These are phyloP conservation scores for Theristicus caerulescens DNA, from an alignment of 2,113 vertebrate species.

Conservation along the genomic window DNA sequence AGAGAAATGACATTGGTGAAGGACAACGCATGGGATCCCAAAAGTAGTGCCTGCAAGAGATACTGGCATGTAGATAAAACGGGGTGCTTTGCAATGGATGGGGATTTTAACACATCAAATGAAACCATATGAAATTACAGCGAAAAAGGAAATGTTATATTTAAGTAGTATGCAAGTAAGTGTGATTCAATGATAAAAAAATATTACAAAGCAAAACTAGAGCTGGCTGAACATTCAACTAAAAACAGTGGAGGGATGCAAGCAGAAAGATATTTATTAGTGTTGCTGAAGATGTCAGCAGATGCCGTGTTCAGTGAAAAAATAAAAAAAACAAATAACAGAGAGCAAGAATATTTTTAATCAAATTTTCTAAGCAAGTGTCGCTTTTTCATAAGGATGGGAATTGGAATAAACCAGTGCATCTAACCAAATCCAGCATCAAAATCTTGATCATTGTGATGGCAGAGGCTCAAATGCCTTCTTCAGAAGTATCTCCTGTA, in stretches of 20 bases:
- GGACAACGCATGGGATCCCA: not conserved
- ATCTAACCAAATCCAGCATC: not conserved
- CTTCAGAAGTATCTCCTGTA: not conserved
- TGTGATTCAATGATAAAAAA: not conserved
- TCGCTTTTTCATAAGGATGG: not conserved
- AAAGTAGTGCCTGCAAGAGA: not conserved
- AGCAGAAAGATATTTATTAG: not conserved
- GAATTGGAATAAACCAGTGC: not conserved
- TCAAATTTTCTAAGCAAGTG: not conserved
- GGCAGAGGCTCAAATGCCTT: not conserved
- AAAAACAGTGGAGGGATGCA: not conserved
- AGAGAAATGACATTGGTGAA: not conserved
- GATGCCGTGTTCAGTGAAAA: not conserved
- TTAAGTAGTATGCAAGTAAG: not conserved
- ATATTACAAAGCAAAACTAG: not conserved
- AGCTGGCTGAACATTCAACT: not conserved
- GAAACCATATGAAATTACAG: not conserved
- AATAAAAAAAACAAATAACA: not conserved
- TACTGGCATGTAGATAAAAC: not conserved
- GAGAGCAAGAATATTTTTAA: not conserved
- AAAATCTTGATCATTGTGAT: not conserved
- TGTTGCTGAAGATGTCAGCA: not conserved
- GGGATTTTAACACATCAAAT: not conserved
- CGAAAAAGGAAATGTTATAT: not conserved
- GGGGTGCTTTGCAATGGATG: not conserved